phyloP scores from a whole-genome alignment of 1,140 invertebrate genomes.

The Bombus terrestris region DNA sequence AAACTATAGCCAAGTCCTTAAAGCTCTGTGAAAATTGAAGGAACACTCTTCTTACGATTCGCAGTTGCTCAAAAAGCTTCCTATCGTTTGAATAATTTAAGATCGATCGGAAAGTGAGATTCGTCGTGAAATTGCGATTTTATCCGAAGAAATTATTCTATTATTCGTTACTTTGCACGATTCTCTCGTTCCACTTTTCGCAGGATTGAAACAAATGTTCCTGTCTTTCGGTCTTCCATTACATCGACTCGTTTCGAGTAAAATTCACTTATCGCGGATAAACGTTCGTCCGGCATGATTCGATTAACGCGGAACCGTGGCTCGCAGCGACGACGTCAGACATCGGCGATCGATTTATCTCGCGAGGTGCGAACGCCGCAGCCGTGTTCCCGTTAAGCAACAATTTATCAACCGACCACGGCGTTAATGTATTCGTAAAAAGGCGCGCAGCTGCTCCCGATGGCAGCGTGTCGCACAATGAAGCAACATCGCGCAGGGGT shows the following conservation, averaged over 20 bases:
- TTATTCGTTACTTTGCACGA: too few species aligned
- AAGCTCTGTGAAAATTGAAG: too few species aligned
- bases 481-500: slow-evolving; percentile 21
- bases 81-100: too few species aligned
- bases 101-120: too few species aligned
- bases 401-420: slow-evolving; percentile 59
- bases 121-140: too few species aligned
- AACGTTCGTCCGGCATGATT: background rate
- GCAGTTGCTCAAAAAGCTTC: too few species aligned
- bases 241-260: background rate
- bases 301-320: slow-evolving; percentile 21
- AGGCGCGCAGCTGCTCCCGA: slow-evolving; percentile 50
- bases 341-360: slow-evolving; percentile 57
- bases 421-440: slow-evolving; percentile 68
- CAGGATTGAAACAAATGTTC: background rate
- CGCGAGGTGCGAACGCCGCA: slow-evolving; percentile 62
- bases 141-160: too few species aligned
- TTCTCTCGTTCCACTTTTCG: too few species aligned
- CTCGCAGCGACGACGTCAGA: background rate
- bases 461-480: background rate
- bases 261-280: slow-evolving; percentile 9
- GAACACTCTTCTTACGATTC: too few species aligned
- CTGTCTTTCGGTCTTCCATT: background rate
- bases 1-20: too few species aligned
- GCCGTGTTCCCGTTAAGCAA: slow-evolving; percentile 62